Evolutionary conservation across 1,140 invertebrate genomes (phyloP), one percentile per base, ranked within the genome.

Genomic region (Oncopodura yosiiana): DNA sequence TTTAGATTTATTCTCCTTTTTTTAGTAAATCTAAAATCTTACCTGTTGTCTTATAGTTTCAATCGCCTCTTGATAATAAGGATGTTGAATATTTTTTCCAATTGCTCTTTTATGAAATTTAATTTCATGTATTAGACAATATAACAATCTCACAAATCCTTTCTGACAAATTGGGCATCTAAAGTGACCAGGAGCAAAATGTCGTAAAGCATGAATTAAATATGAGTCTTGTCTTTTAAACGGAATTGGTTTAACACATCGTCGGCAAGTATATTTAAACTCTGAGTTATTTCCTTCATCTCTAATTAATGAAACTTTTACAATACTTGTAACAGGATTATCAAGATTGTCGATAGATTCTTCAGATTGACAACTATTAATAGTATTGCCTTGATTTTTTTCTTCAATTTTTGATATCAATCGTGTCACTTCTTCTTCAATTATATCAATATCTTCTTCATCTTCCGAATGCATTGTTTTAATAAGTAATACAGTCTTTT

Each of bases 81-180:
- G n/a, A n/a, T n/a, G n/a, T n/a, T n/a, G n/a, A n/a, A n/a, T n/a
- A n/a, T n/a, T n/a, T n/a, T n/a, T n/a, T n/a, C n/a, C n/a, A n/a
- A n/a, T n/a, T n/a, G n/a, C n/a, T 38, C 24, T 9, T 14, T 50
- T 9, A 38, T 50, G 48, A 8, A 23, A 16, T 16, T 50, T 24
- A 36, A 38, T 21, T 38, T 50, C 48, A 18, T 50, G 48, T 11
- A 3, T 9, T 39, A 23, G 48, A 34, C 48, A 50, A 37, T 37
- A 14, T 12, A 6, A 4, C 3, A 50, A 39, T 24, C 19, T 37
- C 3, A 24, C 27, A 24, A 50, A 56, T 16, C 53, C 53, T 34
- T 34, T 42, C 2, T n/a, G 19, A 21, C 53, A 56, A 43, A 45
- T 46, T 4, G 53, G 45, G 18, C 53, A 56, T n/a, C 42, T 29